These are phyloP conservation scores for Nanorana parkeri DNA, from an alignment of 2,113 vertebrate genomes.

Conservation along the genomic window DNA sequence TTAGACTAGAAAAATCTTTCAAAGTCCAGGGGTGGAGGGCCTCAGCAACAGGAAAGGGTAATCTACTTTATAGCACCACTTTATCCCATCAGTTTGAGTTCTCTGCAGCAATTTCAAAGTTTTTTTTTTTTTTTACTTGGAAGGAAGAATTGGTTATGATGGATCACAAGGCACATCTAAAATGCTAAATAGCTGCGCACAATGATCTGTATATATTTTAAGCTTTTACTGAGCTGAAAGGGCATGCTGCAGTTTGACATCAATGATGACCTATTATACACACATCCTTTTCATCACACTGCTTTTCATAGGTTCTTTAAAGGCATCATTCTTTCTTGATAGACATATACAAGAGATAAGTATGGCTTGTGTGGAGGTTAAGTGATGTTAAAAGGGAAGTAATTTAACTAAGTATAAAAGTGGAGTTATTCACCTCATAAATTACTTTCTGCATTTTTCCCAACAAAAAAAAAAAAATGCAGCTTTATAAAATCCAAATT, in stretches of 20 bases:
- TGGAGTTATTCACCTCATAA: neutral
- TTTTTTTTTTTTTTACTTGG: neutral
- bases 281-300: conserved; percentile 9
- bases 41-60: conserved; percentile 1
- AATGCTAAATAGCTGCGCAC: conserved; percentile 37
- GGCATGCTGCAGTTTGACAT: conserved; percentile 38
- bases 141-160: conserved; percentile 34
- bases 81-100: conserved; percentile 38
- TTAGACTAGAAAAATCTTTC: neutral
- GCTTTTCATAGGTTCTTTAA: conserved; percentile 48
- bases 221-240: conserved; percentile 39
- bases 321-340: conserved; percentile 12
- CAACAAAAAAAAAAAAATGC: neutral
- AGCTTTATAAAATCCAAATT: too few species aligned
- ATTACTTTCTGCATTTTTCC: neutral
- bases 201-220: conserved; percentile 42
- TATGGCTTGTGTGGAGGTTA: conserved; percentile 30
- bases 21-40: neutral
- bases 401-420: conserved; percentile 28
- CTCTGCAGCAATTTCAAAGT: conserved; percentile 16
- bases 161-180: conserved; percentile 26
- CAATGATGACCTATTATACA: conserved; percentile 47
- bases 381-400: conserved; percentile 40
- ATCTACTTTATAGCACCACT: conserved; percentile 22
- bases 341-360: conserved; percentile 30